Evolutionary conservation across 2,888 invertebrate species (phyloP).

Genomic region (Conomelus anceps): DNA sequence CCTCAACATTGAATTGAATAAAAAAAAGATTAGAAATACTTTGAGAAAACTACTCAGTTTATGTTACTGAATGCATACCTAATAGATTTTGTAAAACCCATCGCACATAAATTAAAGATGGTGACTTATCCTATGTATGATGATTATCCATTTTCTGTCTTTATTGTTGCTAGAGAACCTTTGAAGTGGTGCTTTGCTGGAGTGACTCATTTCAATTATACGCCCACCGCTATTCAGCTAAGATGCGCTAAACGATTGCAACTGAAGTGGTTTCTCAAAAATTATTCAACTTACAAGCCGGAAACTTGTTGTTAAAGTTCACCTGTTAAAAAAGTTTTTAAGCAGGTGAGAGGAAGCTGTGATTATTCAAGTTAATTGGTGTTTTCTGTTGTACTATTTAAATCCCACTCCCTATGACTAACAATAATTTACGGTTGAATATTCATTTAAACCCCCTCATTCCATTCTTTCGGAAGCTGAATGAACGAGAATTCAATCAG

Average conservation of each 20-base stretch:
- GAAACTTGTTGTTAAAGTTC: neutral
- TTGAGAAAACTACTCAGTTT: too few relatives aligned
- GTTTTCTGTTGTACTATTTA: too few relatives aligned
- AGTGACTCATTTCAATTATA: neutral
- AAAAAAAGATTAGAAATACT: too few relatives aligned
- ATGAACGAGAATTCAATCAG: too few relatives aligned
- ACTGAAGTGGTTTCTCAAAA: neutral
- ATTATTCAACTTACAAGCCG: neutral
- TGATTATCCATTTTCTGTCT: neutral
- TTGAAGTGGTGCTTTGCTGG: neutral
- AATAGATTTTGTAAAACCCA: neutral
- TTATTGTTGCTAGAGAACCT: neutral
- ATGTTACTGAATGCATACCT: too few relatives aligned
- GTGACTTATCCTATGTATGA: too few relatives aligned
- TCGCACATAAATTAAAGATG: neutral
- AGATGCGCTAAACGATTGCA: neutral
- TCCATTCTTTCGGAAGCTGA: too few relatives aligned
- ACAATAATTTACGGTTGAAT: too few relatives aligned
- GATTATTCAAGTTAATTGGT: neutral
- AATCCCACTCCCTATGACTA: too few relatives aligned
- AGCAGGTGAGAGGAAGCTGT: neutral
- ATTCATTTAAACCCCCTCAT: too few relatives aligned
- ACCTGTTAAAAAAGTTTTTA: neutral
- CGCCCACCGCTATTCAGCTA: neutral
- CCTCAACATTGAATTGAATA: too few relatives aligned